phyloP scores from a whole-genome alignment of 2,113 vertebrate species.

The Bungarus multicinctus region DNA sequence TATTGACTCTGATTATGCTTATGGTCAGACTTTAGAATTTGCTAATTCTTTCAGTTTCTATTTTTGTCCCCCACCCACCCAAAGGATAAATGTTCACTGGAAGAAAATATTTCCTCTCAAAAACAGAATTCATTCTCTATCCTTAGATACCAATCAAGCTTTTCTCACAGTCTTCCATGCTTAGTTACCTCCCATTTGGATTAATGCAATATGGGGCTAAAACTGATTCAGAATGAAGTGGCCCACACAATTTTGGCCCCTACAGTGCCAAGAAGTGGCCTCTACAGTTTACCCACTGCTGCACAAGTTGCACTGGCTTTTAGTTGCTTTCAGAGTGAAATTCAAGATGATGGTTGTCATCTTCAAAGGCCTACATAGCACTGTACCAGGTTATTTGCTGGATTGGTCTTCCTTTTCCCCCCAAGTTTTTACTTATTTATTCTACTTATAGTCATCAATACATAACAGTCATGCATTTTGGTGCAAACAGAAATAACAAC shows the following conservation, averaged over 20 bases:
- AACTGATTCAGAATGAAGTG: not conserved
- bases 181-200: not conserved
- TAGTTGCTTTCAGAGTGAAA: not conserved
- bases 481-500: too few relatives aligned
- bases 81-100: not conserved
- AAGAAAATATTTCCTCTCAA: not conserved
- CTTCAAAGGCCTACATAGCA: not conserved
- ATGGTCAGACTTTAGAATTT: not conserved
- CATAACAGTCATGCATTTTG: too few relatives aligned
- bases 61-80: not conserved
- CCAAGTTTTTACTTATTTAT: too few relatives aligned
- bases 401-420: too few relatives aligned
- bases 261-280: too few relatives aligned
- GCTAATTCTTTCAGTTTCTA: not conserved
- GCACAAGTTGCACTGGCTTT: not conserved
- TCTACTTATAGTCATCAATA: too few relatives aligned
- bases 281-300: not conserved
- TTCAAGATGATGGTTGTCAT: not conserved
- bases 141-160: slow-evolving; percentile 24
- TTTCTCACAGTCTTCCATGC: not conserved
- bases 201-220: not conserved
- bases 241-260: not conserved
- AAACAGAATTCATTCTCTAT: not conserved
- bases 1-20: not conserved
- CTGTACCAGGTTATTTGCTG: not conserved